Conservation (phyloP, 2,113 vertebrate genomes). For the Elephas maximus region DNA sequence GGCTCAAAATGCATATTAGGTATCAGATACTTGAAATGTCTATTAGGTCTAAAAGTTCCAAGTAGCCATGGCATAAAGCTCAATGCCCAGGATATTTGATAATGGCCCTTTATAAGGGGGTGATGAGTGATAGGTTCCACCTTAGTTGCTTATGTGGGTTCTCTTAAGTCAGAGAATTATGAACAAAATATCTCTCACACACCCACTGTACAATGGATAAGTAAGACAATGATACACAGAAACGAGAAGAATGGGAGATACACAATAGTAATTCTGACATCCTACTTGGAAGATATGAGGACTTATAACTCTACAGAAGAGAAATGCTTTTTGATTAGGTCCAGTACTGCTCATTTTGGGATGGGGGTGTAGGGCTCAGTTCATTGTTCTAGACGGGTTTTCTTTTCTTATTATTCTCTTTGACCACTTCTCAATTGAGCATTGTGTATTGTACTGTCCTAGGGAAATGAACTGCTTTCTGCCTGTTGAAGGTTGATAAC, state of each 20-base stretch:
- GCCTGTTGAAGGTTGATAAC: neutral
- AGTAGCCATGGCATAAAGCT: neutral
- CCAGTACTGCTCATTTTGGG: neutral
- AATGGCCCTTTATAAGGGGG: neutral
- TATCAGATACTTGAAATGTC: neutral
- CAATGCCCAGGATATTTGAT: neutral
- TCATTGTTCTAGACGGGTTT: neutral
- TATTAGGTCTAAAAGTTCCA: neutral
- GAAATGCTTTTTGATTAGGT: neutral
- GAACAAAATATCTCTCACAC: neutral
- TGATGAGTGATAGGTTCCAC: neutral
- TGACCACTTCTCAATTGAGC: neutral
- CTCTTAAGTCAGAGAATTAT: neutral
- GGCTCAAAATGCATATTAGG: neutral
- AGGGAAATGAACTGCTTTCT: neutral
- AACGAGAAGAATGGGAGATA: neutral
- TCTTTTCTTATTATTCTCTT: neutral
- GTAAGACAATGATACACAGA: neutral
- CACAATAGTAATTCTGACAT: neutral
- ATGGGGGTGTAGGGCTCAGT: no score
- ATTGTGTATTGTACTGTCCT: neutral
- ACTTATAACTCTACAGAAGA: fast-evolving
- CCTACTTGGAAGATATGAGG: neutral
- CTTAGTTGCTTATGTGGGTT: neutral
- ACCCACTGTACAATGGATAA: neutral